Percentiles rank a stretch among this genome's conserved stretches.
phyloP scores from a whole-genome alignment of 2,888 invertebrate genomes.

The Liodrosophila aerea region DNA sequence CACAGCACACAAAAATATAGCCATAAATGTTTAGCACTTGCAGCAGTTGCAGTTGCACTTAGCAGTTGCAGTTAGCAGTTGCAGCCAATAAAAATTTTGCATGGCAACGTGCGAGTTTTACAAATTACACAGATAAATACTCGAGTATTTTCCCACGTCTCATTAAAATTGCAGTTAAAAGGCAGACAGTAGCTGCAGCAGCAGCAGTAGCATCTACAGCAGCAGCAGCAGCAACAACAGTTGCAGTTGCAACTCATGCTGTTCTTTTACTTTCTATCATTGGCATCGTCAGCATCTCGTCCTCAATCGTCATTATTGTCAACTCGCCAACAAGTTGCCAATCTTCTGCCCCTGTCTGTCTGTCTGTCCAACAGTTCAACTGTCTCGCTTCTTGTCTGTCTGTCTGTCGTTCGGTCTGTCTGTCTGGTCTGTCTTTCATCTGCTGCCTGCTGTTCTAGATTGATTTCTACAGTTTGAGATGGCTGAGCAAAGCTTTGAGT shows the following conservation, averaged over 20 bases:
- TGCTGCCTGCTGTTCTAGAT: conserved; percentile 64
- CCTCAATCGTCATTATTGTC: conserved; percentile 70
- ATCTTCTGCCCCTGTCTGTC: conserved; percentile 48
- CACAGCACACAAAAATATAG: conserved; percentile 55
- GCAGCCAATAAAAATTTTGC: conserved; percentile 59
- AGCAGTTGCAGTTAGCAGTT: conserved; percentile 14
- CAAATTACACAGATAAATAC: conserved; percentile 52
- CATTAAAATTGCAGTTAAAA: conserved; percentile 77
- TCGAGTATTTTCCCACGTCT: conserved; percentile 73
- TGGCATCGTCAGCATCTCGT: conserved; percentile 32
- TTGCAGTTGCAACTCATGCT: conserved; percentile 17
- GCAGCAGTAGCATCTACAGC: neutral
- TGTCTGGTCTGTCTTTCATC: conserved; percentile 40
- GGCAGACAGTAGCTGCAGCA: conserved; percentile 4
- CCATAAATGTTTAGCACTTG: conserved; percentile 60
- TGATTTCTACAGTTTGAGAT: conserved; percentile 55
- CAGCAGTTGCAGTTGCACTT: conserved; percentile 16
- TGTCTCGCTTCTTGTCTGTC: conserved; percentile 25
- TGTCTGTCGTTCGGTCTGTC: conserved; percentile 34
- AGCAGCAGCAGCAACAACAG: neutral
- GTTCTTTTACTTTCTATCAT: conserved; percentile 64
- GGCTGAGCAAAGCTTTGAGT: conserved; percentile 11
- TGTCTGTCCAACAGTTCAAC: conserved; percentile 31
- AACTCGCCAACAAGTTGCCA: conserved; percentile 65
- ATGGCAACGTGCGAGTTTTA: conserved; percentile 72